Conservation (phyloP, 2,888 invertebrate genomes). For the Eucera pruinosa region DNA sequence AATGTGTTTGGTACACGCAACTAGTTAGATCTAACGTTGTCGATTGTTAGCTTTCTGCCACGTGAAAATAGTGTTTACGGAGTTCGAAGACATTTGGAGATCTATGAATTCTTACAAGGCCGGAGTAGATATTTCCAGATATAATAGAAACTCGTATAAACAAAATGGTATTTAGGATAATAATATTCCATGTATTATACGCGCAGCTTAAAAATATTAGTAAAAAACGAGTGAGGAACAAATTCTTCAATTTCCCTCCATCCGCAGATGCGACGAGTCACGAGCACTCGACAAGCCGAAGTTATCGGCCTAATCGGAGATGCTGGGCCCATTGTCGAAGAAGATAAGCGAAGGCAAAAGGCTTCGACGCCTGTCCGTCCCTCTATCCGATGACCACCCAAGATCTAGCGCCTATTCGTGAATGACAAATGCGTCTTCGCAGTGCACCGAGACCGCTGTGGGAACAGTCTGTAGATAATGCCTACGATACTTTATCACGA, state of each 20-base stretch:
- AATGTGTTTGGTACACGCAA: slow-evolving; percentile 9
- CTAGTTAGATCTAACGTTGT: background rate
- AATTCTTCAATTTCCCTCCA: slow-evolving; percentile 38
- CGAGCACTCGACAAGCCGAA: slow-evolving; percentile 48
- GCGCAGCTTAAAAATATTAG: too few relatives aligned
- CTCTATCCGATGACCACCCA: slow-evolving; percentile 78
- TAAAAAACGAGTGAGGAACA: background rate
- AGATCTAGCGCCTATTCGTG: slow-evolving; percentile 75
- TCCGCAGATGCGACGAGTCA: slow-evolving; percentile 26
- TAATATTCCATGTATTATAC: too few relatives aligned
- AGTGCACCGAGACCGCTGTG: slow-evolving; percentile 53
- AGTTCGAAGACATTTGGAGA: background rate
- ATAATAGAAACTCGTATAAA: too few relatives aligned
- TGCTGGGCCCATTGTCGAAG: slow-evolving; percentile 77
- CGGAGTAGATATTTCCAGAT: too few relatives aligned
- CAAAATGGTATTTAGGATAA: too few relatives aligned
- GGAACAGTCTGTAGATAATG: slow-evolving; percentile 13
- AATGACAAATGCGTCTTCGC: slow-evolving; percentile 79
- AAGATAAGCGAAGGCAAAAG: slow-evolving; percentile 77
- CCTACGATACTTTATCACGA: background rate
- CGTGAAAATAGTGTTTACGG: background rate
- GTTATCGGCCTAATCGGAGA: slow-evolving; percentile 72
- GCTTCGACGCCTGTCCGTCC: slow-evolving; percentile 68
- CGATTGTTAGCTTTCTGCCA: slow-evolving; percentile 1
- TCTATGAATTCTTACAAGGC: background rate